Conservation (phyloP, 2,113 vertebrate species). For the Bubo bubo region DNA sequence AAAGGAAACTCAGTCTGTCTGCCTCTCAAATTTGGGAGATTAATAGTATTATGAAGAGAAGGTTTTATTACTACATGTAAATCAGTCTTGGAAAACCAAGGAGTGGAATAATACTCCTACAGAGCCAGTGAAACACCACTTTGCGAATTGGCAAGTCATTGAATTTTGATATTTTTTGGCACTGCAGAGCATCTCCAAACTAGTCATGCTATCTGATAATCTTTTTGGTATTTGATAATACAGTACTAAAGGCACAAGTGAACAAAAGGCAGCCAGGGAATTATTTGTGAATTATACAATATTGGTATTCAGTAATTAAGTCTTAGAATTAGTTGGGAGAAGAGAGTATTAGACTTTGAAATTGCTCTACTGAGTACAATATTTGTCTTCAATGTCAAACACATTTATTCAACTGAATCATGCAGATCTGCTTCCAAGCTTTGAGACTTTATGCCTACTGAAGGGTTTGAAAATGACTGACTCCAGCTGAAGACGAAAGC, state of each 20-base stretch:
- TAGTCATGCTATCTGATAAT: not conserved
- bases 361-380: constrained; percentile 62
- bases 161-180: constrained; percentile 9
- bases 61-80: constrained; percentile 17
- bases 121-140: not conserved
- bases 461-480: constrained; percentile 38
- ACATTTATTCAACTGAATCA: constrained; percentile 60
- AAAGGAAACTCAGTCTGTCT: not conserved
- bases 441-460: constrained; percentile 9
- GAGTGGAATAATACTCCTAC: not conserved
- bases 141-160: not conserved
- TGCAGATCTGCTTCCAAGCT: constrained; percentile 18
- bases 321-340: constrained; percentile 58
- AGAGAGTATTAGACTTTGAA: constrained; percentile 51
- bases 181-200: constrained; percentile 5
- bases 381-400: constrained; percentile 66
- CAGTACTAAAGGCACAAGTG: not conserved
- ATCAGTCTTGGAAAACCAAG: constrained; percentile 10
- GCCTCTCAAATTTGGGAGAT: constrained; percentile 3
- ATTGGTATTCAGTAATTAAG: constrained; percentile 63
- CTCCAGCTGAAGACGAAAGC: not conserved
- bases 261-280: constrained; percentile 62
- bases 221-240: constrained; percentile 7
- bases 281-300: constrained; percentile 64
- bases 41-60: not conserved